Base-by-base conservation (phyloP, 1,140 invertebrate species). In the Aphelenchoides fujianensis region DNA sequence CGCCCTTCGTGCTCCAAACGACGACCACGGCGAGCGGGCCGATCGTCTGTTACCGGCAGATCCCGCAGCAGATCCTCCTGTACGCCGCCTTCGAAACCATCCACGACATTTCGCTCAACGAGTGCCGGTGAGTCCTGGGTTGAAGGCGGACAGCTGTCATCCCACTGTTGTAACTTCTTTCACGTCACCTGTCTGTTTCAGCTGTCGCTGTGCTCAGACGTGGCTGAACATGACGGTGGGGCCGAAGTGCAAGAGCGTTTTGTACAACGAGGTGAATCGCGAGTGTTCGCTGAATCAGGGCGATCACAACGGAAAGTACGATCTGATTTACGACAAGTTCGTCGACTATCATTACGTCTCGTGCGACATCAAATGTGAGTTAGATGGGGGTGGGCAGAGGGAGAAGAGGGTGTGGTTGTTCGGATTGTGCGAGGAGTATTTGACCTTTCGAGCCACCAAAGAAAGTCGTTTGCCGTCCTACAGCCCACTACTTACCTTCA, bases 261-360 rank as follows among this genome's bases (percentile, higher is more conserved):
- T 82, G 12, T 82, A 73, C 52, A 57, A 74, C 27, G 70, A 76
- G 23, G 59, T 31, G 5, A 78, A 59, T 1, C 70, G 73, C 16
- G 68, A 64, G 35, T 82, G 81, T 57, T 30, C 63, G 7, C 69
- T 82, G 66, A 84, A 82, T 59, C 72, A 63, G 30, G 75, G 48
- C 52, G 81, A 84, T 71, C 79, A 81, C 70, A 71, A 61, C 53
- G 80, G 81, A 27, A 84, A 82, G 73, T 76, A 70, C 61, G 80
- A 83, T 68, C 57, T 81, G 30, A 71, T 83, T 19, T 79, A 70
- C 41, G 63, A 82, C 35, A 74, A 73, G 28, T 48, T 59, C 37
- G 63, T 69, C 31, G 71, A 81, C 37, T 82, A 84, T 31, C 76
- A 84, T 59, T 84, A 83, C 32, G 62, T 84, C 19, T 77, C 70